These are phyloP conservation scores for Linnaemya tessellans DNA, from an alignment of 2,888 invertebrate genomes.

Conservation along the genomic window DNA sequence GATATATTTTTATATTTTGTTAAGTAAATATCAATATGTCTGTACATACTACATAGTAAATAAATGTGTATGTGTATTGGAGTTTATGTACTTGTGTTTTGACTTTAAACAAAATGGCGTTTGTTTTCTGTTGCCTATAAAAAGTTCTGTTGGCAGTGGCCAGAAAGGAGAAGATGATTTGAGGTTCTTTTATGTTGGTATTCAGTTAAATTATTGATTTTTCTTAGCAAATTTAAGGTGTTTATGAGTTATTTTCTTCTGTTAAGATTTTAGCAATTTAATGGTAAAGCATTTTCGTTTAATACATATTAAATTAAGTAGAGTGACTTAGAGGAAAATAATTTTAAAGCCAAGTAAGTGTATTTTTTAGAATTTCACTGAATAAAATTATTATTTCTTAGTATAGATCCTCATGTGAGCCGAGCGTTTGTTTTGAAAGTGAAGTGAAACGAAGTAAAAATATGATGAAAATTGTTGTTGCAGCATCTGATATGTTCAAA, in stretches of 20 bases:
- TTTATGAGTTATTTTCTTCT: slow-evolving; percentile 52
- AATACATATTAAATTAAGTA: not conserved
- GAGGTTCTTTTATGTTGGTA: slow-evolving; percentile 68
- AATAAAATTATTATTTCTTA: not conserved
- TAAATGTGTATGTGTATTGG: slow-evolving; percentile 9
- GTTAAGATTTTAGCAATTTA: slow-evolving; percentile 34
- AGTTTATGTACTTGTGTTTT: slow-evolving; percentile 32
- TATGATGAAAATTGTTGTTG: too few relatives aligned
- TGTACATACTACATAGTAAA: slow-evolving; percentile 11
- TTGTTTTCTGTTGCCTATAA: slow-evolving; percentile 58
- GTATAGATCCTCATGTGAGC: too few relatives aligned
- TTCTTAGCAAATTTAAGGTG: slow-evolving; percentile 62
- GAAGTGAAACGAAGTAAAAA: too few relatives aligned
- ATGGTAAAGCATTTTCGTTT: not conserved
- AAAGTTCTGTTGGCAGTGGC: slow-evolving; percentile 52
- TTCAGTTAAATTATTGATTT: slow-evolving; percentile 70
- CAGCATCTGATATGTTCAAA: too few relatives aligned
- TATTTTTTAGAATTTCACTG: not conserved
- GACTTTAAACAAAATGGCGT: slow-evolving; percentile 71
- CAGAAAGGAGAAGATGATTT: slow-evolving; percentile 66
- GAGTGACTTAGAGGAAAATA: not conserved
- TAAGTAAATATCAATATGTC: slow-evolving; percentile 62
- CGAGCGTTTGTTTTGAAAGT: too few relatives aligned
- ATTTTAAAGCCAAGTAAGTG: not conserved
- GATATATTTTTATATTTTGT: slow-evolving; percentile 25